Percentiles rank a stretch among this genome's conserved stretches.
These are phyloP conservation scores for Dipodomys ordii DNA, from an alignment of 2,113 vertebrate genomes.

Conservation along the genomic window DNA sequence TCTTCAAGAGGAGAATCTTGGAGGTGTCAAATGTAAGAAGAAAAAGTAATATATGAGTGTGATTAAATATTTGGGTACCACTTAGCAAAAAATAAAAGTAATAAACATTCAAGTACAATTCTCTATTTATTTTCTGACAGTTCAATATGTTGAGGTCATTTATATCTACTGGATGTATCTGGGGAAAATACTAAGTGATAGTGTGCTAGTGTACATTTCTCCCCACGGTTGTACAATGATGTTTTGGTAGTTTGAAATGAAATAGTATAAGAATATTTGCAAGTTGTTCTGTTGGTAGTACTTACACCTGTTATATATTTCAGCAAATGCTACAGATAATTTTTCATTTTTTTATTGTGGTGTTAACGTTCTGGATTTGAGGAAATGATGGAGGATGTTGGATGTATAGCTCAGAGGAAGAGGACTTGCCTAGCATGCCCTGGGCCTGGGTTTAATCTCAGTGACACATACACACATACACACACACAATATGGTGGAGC, in stretches of 20 bases:
- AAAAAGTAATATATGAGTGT: too few species aligned
- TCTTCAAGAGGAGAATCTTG: too few species aligned
- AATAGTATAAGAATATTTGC: neutral
- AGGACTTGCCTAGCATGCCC: too few species aligned
- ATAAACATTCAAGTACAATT: neutral
- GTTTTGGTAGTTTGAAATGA: neutral
- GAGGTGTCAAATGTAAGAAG: too few species aligned
- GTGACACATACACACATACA: too few species aligned
- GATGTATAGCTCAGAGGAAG: too few species aligned
- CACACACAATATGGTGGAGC: neutral
- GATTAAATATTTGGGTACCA: too few species aligned
- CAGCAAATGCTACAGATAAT: neutral
- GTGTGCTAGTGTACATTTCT: neutral
- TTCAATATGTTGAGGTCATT: neutral
- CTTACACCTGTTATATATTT: neutral
- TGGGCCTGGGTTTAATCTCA: too few species aligned
- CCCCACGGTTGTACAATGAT: neutral
- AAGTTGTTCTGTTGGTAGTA: neutral
- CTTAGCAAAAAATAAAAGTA: neutral
- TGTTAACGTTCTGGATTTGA: neutral
- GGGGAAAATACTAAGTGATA: neutral
- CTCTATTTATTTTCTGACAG: neutral
- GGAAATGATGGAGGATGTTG: neutral
- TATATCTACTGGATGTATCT: neutral
- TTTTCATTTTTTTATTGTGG: neutral